Evolutionary conservation across 2,888 invertebrate species (phyloP), one percentile per base, ranked within the genome.

Genomic region (Liopterus haemorrhoidalis): DNA sequence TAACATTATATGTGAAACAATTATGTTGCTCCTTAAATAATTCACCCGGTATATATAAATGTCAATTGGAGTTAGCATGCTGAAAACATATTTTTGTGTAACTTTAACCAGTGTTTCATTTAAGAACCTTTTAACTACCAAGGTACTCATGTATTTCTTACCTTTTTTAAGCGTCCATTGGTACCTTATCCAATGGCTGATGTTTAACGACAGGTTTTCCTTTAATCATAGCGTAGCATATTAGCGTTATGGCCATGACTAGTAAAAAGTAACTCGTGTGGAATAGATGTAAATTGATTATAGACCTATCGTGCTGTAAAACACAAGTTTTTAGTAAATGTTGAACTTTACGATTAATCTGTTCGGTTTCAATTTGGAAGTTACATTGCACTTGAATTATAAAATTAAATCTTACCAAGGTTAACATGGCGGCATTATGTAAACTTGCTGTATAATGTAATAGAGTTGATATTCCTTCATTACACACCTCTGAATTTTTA

Each of bases 211-310:
- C 27, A 6, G 45, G 45, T 36, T 40, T 42, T 14, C 42, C 42
- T 19, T 39, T 48, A 14, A 46, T 25, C 38, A 53, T 41, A 6
- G 51, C 51, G 24, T 49, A 53, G 37, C 46, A 46, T 19, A 51
- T 48, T 21, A 53, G 39, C 21, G 49, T 36, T 14, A 53, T 38
- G 22, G 46, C 46, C 24, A 53, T 42, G 11, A 49, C 43, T 33
- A 53, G n/a, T 12, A 51, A 30, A 32, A 53, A 48, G 16, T 43
- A 51, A 31, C 51, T 51, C 2, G 48, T 49, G 5, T 49, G 42
- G 21, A 52, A 45, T 14, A 52, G 32, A 32, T 52, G 52, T 4
- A 41, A 46, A 32, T 50, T 50, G n/a, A 52, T 52, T 14, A 46
- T 32, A 4, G 48, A 27, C 8, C 49, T 46, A 37, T 52, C 52